These are phyloP conservation scores for Poeciliopsis presidionis DNA, from an alignment of 2,797 vertebrate genomes.

Conservation along the genomic window DNA sequence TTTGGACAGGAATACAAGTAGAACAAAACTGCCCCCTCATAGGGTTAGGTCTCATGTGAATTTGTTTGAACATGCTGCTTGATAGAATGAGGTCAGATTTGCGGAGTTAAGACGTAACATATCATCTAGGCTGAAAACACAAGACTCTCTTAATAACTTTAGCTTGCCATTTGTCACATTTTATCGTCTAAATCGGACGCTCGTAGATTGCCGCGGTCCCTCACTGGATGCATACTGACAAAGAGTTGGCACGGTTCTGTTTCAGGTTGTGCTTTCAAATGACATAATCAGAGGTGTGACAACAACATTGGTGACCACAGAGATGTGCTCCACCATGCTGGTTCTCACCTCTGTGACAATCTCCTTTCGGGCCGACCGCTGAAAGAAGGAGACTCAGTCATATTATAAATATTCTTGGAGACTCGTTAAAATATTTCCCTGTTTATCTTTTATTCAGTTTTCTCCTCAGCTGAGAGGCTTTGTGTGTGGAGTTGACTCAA, in stretches of 20 bases:
- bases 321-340: background rate
- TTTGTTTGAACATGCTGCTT: conserved; percentile 35
- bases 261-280: background rate
- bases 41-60: conserved; percentile 15
- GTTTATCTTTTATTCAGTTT: conserved; percentile 19
- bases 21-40: conserved; percentile 7
- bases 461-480: conserved; percentile 29
- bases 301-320: background rate
- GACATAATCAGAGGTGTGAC: background rate
- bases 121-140: conserved; percentile 10
- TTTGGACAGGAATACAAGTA: conserved; percentile 14
- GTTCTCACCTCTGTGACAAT: background rate
- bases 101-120: conserved; percentile 32
- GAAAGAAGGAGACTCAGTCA: background rate
- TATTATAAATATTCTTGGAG: background rate
- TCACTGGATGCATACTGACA: background rate
- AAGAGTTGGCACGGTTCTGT: background rate
- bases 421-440: conserved; percentile 20
- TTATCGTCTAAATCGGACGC: background rate
- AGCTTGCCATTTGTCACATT: background rate
- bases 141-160: background rate
- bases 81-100: conserved; percentile 23
- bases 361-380: background rate
- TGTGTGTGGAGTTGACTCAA: conserved; percentile 51
- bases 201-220: background rate